phyloP scores from a whole-genome alignment of 1,140 invertebrate species.

The Myzus persicae region DNA sequence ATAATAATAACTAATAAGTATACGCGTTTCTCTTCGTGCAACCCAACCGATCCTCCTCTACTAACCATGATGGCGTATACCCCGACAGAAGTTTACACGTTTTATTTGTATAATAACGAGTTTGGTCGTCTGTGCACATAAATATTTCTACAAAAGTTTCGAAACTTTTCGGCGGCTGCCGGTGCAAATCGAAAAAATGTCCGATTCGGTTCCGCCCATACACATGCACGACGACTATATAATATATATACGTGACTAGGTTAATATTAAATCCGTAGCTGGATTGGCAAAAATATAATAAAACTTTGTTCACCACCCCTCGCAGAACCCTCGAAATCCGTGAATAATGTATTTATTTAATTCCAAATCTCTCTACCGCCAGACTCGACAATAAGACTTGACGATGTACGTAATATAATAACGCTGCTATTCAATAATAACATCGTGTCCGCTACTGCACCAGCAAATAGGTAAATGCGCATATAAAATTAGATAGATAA shows the following conservation, averaged over 20 bases:
- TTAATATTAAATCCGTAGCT: not conserved
- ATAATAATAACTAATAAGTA: not conserved
- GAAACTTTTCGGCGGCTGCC: not conserved
- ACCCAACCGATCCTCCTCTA: not conserved
- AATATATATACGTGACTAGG: not conserved
- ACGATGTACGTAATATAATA: not conserved
- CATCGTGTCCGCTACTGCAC: not conserved
- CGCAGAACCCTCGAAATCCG: not conserved
- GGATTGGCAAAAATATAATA: conserved; percentile 13
- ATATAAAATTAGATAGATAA: not conserved
- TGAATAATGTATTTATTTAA: conserved; percentile 20
- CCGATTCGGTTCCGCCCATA: not conserved
- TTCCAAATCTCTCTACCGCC: not conserved
- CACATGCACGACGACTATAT: not conserved
- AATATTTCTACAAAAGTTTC: not conserved
- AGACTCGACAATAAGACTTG: not conserved
- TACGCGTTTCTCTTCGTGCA: not conserved
- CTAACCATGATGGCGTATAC: not conserved
- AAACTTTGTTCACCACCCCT: not conserved
- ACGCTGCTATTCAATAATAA: not conserved
- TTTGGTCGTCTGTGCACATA: not conserved
- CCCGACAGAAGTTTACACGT: not conserved
- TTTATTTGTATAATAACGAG: conserved; percentile 5
- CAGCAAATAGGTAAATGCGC: not conserved
- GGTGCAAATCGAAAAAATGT: not conserved